These are phyloP conservation scores for Notothenia rossii DNA, from an alignment of 2,113 vertebrate species.

Conservation along the genomic window DNA sequence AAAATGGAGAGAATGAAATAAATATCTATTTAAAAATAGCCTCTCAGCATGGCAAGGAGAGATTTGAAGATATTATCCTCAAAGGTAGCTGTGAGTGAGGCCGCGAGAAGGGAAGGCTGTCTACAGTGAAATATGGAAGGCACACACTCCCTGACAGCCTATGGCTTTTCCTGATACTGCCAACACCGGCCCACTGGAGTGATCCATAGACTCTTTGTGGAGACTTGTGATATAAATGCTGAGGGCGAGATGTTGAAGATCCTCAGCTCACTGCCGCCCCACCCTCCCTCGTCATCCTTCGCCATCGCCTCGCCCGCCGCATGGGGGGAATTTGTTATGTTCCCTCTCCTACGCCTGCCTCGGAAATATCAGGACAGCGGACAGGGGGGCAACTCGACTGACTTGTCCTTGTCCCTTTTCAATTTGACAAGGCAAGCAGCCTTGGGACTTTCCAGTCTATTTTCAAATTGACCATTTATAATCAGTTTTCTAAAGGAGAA, in stretches of 20 bases:
- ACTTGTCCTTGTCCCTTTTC: slow-evolving; percentile 85
- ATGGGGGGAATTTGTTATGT: slow-evolving; percentile 81
- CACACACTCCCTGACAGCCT: slow-evolving; percentile 84
- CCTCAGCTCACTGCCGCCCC: slow-evolving; percentile 67
- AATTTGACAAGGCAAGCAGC: slow-evolving; percentile 84
- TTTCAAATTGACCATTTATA: slow-evolving; percentile 88
- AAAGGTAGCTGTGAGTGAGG: slow-evolving; percentile 86
- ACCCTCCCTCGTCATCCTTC: slow-evolving; percentile 68
- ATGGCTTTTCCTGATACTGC: slow-evolving; percentile 86
- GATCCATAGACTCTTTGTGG: slow-evolving; percentile 86
- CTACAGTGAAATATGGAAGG: slow-evolving; percentile 87
- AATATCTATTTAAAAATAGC: slow-evolving; percentile 87
- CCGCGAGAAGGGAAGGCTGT: slow-evolving; percentile 81
- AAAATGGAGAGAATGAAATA: slow-evolving; percentile 79
- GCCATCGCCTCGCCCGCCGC: slow-evolving; percentile 67
- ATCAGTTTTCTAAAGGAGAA: slow-evolving; percentile 84
- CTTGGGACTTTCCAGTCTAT: slow-evolving; percentile 84
- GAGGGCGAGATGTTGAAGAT: slow-evolving; percentile 86
- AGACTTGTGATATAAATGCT: slow-evolving; percentile 87
- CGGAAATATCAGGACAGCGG: slow-evolving; percentile 66
- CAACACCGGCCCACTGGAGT: slow-evolving; percentile 84
- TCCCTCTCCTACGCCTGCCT: slow-evolving; percentile 68
- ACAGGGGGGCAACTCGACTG: slow-evolving; percentile 72
- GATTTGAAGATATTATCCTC: slow-evolving; percentile 88
- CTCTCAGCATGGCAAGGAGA: slow-evolving; percentile 81